These are phyloP conservation scores for Panthera leo DNA, from an alignment of 2,113 vertebrate species.

Conservation along the genomic window DNA sequence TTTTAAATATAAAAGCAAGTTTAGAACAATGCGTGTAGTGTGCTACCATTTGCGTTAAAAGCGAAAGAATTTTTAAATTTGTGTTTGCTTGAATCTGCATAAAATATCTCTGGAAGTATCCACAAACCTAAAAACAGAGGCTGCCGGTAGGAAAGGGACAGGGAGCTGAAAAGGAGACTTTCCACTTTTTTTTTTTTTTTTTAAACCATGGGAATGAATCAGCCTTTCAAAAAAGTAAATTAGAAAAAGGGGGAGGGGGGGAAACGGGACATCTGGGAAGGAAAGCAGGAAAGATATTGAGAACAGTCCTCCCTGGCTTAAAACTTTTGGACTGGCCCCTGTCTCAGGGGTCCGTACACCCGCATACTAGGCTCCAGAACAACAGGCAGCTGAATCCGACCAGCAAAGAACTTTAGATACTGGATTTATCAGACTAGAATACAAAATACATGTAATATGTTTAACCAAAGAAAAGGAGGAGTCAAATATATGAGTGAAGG, in stretches of 20 bases:
- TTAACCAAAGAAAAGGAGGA: neutral
- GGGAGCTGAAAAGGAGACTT: neutral
- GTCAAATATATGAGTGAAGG: neutral
- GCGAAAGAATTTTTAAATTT: conserved; percentile 59
- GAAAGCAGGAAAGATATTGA: neutral
- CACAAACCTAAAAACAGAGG: neutral
- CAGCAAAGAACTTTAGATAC: neutral
- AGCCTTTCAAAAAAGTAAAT: conserved; percentile 32
- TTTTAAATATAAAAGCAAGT: conserved; percentile 63
- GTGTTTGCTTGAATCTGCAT: conserved; percentile 45
- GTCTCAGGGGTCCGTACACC: neutral
- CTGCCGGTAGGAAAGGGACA: neutral
- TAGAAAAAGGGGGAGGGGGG: neutral
- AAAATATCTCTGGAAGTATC: conserved; percentile 10
- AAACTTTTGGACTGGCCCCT: neutral
- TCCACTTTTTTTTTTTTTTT: neutral
- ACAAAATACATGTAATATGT: neutral
- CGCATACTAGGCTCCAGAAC: fast-evolving
- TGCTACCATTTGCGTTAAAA: neutral
- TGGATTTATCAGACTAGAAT: neutral
- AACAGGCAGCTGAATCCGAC: neutral
- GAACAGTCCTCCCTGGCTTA: neutral
- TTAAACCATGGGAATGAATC: conserved; percentile 32
- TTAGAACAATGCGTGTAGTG: conserved; percentile 40
- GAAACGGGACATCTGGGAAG: neutral